Evolutionary conservation across 1,140 invertebrate species (phyloP).

Genomic region (Oscheius sp.): DNA sequence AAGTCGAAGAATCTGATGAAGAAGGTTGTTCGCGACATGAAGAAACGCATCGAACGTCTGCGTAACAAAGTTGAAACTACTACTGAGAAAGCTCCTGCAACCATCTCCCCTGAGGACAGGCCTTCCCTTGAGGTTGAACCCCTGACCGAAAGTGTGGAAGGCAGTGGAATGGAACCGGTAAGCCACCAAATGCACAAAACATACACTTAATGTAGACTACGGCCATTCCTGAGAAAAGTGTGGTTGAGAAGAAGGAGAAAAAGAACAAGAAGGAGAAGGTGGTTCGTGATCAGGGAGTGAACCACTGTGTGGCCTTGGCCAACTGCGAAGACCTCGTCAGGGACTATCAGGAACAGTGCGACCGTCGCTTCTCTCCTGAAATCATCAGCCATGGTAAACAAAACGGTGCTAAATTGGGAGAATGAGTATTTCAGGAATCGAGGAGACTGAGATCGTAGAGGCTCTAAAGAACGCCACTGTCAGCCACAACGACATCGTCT

Average conservation of each 20-base stretch:
- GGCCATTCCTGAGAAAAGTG: neutral
- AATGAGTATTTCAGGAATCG: slow-evolving; percentile 24
- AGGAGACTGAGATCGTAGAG: slow-evolving; percentile 21
- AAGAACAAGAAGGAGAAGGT: slow-evolving; percentile 13
- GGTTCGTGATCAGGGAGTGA: neutral
- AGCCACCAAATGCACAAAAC: neutral
- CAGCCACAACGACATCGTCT: slow-evolving; percentile 20
- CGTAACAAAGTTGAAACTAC: slow-evolving; percentile 8
- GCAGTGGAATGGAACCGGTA: slow-evolving; percentile 8
- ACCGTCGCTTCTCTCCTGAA: slow-evolving; percentile 11
- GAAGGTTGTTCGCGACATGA: neutral
- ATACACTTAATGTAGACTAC: neutral
- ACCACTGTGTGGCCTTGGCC: neutral
- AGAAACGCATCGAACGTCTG: neutral
- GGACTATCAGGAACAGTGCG: slow-evolving; percentile 29
- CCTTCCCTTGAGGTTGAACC: neutral
- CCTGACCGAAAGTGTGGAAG: slow-evolving; percentile 7
- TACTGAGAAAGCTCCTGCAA: neutral
- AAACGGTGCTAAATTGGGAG: neutral
- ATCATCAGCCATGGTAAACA: slow-evolving; percentile 8
- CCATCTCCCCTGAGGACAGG: neutral
- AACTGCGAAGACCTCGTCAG: slow-evolving; percentile 15
- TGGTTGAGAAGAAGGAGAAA: neutral
- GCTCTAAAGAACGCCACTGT: slow-evolving; percentile 19
- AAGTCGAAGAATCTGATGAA: slow-evolving; percentile 8